Evolutionary conservation across 1,140 invertebrate species (phyloP), one percentile per base, ranked within the genome.

Genomic region (Cyphomyrmex costatus): DNA sequence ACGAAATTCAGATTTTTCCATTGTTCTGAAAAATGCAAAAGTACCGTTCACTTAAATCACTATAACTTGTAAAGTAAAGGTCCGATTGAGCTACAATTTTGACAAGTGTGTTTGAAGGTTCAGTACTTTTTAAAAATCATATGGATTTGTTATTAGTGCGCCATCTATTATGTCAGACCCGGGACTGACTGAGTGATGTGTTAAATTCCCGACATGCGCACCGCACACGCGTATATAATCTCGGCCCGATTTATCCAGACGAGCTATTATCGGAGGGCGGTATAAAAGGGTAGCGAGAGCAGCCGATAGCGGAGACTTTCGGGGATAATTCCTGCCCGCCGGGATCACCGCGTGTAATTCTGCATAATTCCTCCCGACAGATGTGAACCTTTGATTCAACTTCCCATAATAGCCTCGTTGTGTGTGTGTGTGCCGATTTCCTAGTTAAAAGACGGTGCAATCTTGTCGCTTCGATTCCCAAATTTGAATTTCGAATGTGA

Each of bases 321-420:
- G 24, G 53, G 14, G 21, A 61, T 46, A 73, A 60, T 83, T 46
- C 51, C 66, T 30, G 24, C 6, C 36, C 16, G n/a, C 16, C 21
- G 77, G 77, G 42, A 65, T 65, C 60, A 63, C 60, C 42, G 21
- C 30, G 19, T 56, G 65, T 82, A 82, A 73, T 82, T 71, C 21
- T 61, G 65, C 85, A 61, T 80, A 70, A 80, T 80, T 71, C 49
- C 49, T 58, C n/a, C 21, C 36, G 36, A 58, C 36, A 33, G 66
- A 82, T 73, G 79, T 36, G 68, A 73, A 24, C 0, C 36, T 21
- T 12, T 36, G 53, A 46, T 71, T 73, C 66, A 46, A n/a, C 36
- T 73, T 73, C 12, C 36, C 36, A 58, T 46, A 73, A 73, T 27
- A 14, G 60, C 1, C 19, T n/a, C 24, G 36, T 61, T 27, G 19